These are phyloP conservation scores for Lithobates pipiens DNA, from an alignment of 2,797 vertebrate genomes.

Conservation along the genomic window DNA sequence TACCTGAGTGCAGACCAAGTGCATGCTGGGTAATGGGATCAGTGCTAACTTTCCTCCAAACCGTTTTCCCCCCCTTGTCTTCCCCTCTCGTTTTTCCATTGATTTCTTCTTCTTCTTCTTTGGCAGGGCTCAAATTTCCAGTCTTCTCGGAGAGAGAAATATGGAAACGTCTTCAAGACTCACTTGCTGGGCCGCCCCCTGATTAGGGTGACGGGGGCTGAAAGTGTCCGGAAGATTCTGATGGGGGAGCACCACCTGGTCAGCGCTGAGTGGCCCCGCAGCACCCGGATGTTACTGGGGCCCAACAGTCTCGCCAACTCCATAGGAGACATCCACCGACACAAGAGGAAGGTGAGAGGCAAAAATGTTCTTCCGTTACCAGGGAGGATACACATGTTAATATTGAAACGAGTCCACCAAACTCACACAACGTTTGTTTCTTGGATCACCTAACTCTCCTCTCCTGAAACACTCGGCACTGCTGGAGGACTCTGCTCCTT, in stretches of 20 bases:
- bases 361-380: neutral
- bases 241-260: constrained; percentile 96
- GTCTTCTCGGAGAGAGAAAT: constrained; percentile 89
- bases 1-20: too few relatives aligned
- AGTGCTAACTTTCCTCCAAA: neutral
- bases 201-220: constrained; percentile 92
- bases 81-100: neutral
- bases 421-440: too few relatives aligned
- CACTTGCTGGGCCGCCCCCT: constrained; percentile 92
- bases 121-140: constrained; percentile 90
- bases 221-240: constrained; percentile 92
- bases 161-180: constrained; percentile 96
- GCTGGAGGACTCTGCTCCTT: too few relatives aligned
- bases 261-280: constrained; percentile 94
- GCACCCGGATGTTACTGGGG: constrained; percentile 90
- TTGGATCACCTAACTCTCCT: too few relatives aligned
- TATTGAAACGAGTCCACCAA: too few relatives aligned
- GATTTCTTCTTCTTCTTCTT: constrained; percentile 12
- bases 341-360: constrained; percentile 88
- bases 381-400: too few relatives aligned
- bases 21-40: too few relatives aligned
- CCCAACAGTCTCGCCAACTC: constrained; percentile 95
- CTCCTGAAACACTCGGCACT: too few relatives aligned
- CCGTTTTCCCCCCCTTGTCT: neutral
- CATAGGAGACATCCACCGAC: constrained; percentile 94